Evolutionary conservation across 1,140 invertebrate species (phyloP).

Genomic region (Liolophura sinensis): DNA sequence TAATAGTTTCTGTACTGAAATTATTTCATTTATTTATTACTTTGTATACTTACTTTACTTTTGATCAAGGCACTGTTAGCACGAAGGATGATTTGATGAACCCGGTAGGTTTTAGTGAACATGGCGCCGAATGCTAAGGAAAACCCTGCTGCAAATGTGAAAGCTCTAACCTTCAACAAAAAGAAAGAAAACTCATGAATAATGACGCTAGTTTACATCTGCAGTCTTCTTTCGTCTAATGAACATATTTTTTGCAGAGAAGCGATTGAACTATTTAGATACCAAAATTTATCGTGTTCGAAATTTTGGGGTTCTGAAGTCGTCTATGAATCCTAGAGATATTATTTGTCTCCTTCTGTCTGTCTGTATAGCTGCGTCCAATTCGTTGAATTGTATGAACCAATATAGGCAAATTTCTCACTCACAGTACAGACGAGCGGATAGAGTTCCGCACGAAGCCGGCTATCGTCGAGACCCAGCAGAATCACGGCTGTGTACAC

Average conservation of each 20-base stretch:
- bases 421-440: conserved; percentile 80
- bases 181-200: background rate
- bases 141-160: conserved; percentile 97
- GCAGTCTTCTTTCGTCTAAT: too few species aligned
- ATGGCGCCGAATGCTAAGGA: conserved; percentile 97
- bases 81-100: conserved; percentile 92
- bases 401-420: background rate
- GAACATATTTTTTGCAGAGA: too few species aligned
- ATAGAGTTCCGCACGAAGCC: conserved; percentile 70
- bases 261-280: too few species aligned
- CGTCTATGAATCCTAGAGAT: too few species aligned
- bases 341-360: background rate
- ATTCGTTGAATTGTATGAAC: too few species aligned
- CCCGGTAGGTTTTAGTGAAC: conserved; percentile 99
- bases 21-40: background rate
- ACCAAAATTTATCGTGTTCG: too few species aligned
- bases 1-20: background rate
- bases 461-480: conserved; percentile 84
- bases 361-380: background rate
- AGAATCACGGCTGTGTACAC: conserved; percentile 56
- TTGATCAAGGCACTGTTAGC: conserved; percentile 95
- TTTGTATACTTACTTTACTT: conserved; percentile 63
- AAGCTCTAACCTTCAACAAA: conserved; percentile 76
- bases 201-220: background rate
- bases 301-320: too few species aligned